phyloP scores from a whole-genome alignment of 2,797 vertebrate genomes.

The Florisuga fusca region DNA sequence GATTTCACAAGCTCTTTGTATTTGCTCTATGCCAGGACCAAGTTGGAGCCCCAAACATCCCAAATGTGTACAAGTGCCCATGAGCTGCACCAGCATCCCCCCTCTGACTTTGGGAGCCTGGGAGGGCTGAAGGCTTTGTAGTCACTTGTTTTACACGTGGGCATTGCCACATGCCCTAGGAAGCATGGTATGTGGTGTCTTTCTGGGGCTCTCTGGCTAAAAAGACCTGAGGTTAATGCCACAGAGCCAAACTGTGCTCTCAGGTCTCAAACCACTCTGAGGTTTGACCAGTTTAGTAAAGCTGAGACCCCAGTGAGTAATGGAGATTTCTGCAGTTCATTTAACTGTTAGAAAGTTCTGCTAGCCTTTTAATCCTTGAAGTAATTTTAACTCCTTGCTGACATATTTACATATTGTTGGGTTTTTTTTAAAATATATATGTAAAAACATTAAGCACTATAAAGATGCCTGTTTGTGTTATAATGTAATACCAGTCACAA shows the following conservation, averaged over 20 bases:
- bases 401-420: neutral
- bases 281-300: neutral
- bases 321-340: neutral
- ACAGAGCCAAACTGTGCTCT: neutral
- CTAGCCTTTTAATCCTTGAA: neutral
- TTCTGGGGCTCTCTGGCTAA: neutral
- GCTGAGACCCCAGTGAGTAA: neutral
- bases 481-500: neutral
- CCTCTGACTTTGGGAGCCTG: neutral
- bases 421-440: neutral
- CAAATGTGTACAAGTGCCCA: accelerated
- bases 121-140: neutral
- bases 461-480: neutral
- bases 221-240: neutral
- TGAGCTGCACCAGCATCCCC: neutral
- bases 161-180: accelerated
- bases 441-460: neutral
- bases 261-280: neutral
- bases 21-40: neutral
- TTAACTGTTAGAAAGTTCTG: neutral
- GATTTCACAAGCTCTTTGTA: neutral
- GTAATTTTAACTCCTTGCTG: neutral
- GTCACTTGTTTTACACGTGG: accelerated
- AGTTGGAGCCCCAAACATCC: neutral
- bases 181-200: neutral